A percentile compares a stretch with the other conserved stretches of the same genome.
Evolutionary conservation across 2,113 vertebrate species (phyloP).

Genomic region (Ceyx margarethae): DNA sequence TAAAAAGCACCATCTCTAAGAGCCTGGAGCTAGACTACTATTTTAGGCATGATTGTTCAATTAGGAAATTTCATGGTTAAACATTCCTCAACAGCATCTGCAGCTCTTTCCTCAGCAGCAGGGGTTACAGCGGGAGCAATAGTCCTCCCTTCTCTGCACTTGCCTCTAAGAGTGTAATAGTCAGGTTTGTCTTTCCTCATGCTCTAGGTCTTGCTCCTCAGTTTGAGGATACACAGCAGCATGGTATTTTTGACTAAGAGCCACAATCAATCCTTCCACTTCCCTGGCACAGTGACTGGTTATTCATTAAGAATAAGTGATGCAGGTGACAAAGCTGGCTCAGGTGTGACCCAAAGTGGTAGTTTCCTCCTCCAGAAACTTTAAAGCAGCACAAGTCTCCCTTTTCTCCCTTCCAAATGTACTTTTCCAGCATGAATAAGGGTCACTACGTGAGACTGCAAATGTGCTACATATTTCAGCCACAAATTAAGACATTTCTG

Average conservation of each 20-base stretch:
- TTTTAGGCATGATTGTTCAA: not conserved
- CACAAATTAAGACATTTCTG: not conserved
- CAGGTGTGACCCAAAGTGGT: not conserved
- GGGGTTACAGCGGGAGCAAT: not conserved
- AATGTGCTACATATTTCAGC: not conserved
- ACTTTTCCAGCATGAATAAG: not conserved
- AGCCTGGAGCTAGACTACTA: not conserved
- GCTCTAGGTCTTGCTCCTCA: not conserved
- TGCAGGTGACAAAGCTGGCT: not conserved
- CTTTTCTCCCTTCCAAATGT: not conserved
- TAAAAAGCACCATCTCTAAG: not conserved
- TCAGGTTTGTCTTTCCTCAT: not conserved
- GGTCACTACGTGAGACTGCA: not conserved
- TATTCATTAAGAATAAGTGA: constrained; percentile 12
- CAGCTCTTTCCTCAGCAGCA: not conserved
- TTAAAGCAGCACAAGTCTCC: not conserved
- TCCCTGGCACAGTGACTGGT: not conserved
- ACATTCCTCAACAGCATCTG: not conserved
- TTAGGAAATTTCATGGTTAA: constrained; percentile 11
- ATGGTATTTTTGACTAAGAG: not conserved
- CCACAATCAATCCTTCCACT: not conserved
- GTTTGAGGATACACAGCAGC: not conserved
- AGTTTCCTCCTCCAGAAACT: not conserved
- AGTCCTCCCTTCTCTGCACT: not conserved
- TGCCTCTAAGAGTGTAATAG: not conserved